Evolutionary conservation across 2,888 invertebrate genomes (phyloP).

Genomic region (Dynastes tityus): DNA sequence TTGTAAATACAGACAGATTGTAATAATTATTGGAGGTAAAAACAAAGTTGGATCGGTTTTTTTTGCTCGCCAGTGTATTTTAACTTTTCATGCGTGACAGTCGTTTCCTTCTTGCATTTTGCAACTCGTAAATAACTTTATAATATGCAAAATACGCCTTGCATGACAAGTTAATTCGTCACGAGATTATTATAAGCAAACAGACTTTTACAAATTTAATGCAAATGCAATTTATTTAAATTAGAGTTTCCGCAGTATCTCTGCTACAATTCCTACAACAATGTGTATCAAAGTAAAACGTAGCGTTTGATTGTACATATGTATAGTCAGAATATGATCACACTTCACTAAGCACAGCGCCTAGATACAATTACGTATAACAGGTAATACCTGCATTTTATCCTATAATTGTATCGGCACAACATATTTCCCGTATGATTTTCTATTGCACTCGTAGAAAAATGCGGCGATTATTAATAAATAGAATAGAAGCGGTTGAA

Average conservation of each 20-base stretch:
- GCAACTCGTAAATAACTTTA: background rate
- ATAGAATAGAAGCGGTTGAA: background rate
- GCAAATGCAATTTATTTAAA: background rate
- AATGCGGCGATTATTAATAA: background rate
- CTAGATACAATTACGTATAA: background rate
- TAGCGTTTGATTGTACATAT: background rate
- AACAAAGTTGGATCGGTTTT: no score
- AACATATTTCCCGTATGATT: constrained; percentile 5
- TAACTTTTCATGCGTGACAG: no score
- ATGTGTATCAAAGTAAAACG: background rate
- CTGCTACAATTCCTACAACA: background rate
- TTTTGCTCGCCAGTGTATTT: no score
- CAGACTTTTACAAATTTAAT: background rate
- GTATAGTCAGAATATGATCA: background rate
- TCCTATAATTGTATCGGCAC: constrained; percentile 1
- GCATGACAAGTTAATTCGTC: background rate
- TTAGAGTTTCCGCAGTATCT: background rate
- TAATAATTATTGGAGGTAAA: no score
- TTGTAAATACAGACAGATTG: no score
- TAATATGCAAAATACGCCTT: background rate
- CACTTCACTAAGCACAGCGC: constrained; percentile 24
- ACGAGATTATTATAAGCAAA: background rate
- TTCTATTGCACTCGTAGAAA: constrained; percentile 10
- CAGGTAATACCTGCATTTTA: background rate
- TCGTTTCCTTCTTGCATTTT: no score